These are phyloP conservation scores for Uloborus plumipes DNA, from an alignment of 2,888 invertebrate species.

Conservation along the genomic window DNA sequence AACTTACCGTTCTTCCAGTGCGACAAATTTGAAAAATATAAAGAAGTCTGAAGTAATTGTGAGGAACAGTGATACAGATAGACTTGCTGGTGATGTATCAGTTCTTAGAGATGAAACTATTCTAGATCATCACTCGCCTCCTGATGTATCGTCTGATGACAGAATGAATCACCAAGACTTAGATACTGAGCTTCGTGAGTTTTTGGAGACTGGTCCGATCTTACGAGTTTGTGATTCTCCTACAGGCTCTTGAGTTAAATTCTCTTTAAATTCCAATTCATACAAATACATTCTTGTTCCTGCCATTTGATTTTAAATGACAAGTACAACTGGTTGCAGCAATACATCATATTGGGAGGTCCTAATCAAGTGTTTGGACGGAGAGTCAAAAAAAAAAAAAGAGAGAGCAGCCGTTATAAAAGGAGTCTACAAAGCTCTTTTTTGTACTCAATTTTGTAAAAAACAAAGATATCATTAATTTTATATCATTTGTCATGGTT, in stretches of 20 bases:
- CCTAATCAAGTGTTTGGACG: no score
- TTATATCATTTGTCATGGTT: no score
- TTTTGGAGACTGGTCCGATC: slow-evolving; percentile 41
- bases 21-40: slow-evolving; percentile 16
- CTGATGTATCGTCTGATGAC: slow-evolving; percentile 26
- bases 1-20: slow-evolving; percentile 43
- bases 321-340: no score
- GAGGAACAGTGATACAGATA: slow-evolving; percentile 5
- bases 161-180: slow-evolving; percentile 32
- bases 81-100: not conserved
- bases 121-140: slow-evolving; percentile 30
- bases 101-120: slow-evolving; percentile 15
- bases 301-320: no score
- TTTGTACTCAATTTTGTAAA: no score
- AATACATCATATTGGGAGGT: no score
- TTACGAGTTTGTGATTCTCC: slow-evolving; percentile 53
- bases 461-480: no score
- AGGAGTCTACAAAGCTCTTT: no score
- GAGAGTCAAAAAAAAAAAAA: no score
- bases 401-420: no score
- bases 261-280: no score
- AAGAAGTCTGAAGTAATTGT: not conserved
- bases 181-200: slow-evolving; percentile 59
- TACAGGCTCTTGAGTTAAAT: slow-evolving; percentile 10
- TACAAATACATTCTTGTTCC: no score